Evolutionary conservation across 2,888 invertebrate species (phyloP), one percentile per base, ranked within the genome.

Genomic region (Lasioglossum leucozonium): DNA sequence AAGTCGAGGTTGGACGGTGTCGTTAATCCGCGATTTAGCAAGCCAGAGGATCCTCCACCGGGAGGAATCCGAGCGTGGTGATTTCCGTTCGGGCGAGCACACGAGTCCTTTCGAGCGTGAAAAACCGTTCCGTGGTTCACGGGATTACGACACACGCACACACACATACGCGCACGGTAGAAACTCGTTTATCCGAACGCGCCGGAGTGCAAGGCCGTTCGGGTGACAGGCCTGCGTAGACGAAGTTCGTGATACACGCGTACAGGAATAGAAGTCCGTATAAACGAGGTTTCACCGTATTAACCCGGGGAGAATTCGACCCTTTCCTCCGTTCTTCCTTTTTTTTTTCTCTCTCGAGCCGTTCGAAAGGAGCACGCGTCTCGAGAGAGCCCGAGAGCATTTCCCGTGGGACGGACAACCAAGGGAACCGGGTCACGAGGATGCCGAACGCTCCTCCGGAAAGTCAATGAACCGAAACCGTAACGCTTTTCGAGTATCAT

Each of bases 381-480:
- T 55, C 55, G 10, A n/a, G 55, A n/a, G n/a, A n/a, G n/a, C n/a
- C n/a, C n/a, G 1, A 10, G 30, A 30, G 30, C 30, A 26, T 34
- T 58, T 81, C 72, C 75, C 34, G 34, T 78, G 72, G 82, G 67
- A 72, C 76, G 72, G 26, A 55, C 58, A 62, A 79, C 79, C n/a
- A 13, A 84, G 71, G 26, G 62, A 89, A 84, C 55, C 77, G 67
- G 89, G 87, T 87, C 87, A 84, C 72, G 44, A 37, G 77, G 62
- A 78, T 75, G 34, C 47, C 37, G 81, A 78, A 79, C 72, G 58
- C 76, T 74, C 69, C 30, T 26, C 77, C 77, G 47, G 73, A 72
- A 79, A 87, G 86, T 86, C 85, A 85, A 85, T 72, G 88, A 89
- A 88, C 83, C 82, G 83, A 82, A 75, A 69, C 80, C 71, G 79